phyloP scores from a whole-genome alignment of 2,797 vertebrate species.

The Eulemur coronatus region DNA sequence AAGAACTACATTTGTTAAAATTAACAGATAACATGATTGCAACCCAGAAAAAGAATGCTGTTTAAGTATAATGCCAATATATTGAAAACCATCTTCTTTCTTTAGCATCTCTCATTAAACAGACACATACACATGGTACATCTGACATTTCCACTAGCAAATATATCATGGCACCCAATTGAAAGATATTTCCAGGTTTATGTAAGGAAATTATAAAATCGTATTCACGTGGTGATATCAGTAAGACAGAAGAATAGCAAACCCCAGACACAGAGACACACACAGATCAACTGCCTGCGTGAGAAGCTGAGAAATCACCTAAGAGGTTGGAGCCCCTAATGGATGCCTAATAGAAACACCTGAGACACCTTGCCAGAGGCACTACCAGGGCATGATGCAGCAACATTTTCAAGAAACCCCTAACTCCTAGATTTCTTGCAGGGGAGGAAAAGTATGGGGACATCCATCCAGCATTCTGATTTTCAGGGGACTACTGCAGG shows the following conservation, averaged over 20 bases:
- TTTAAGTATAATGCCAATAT: background rate
- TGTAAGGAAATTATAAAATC: background rate
- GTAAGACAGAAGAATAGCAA: background rate
- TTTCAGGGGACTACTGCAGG: background rate
- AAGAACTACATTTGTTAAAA: background rate
- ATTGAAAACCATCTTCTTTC: background rate
- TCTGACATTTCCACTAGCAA: background rate
- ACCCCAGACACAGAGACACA: background rate
- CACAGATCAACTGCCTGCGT: background rate
- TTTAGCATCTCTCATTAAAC: background rate
- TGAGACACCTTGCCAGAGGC: background rate
- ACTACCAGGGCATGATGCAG: background rate
- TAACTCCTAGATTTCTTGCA: background rate
- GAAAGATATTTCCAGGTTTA: background rate
- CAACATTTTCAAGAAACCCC: background rate
- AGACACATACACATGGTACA: background rate
- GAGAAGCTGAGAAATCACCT: background rate
- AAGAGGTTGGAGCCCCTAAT: background rate
- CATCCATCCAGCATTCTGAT: background rate
- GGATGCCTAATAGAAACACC: background rate
- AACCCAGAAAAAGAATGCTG: background rate
- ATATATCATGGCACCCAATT: background rate
- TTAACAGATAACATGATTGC: background rate
- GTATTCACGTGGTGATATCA: background rate
- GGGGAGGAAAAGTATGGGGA: background rate